phyloP scores from a whole-genome alignment of 2,113 vertebrate species.

The Theropithecus gelada region DNA sequence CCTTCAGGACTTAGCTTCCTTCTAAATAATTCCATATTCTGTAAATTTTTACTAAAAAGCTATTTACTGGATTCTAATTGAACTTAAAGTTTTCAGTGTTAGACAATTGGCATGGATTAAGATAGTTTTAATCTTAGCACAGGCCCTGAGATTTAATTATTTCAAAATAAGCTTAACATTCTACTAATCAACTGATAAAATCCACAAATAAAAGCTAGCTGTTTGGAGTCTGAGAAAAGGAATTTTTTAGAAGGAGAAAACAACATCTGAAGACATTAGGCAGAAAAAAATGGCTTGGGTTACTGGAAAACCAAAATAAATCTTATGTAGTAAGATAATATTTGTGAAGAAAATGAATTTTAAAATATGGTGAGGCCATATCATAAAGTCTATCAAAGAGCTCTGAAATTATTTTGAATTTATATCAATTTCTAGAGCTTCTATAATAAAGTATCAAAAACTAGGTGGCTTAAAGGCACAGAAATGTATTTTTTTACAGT shows the following conservation, averaged over 20 bases:
- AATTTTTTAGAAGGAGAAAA: background rate
- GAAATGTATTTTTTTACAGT: background rate
- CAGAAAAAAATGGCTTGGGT: background rate
- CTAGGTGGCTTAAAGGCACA: background rate
- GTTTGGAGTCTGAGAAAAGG: background rate
- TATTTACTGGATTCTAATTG: background rate
- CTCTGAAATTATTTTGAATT: background rate
- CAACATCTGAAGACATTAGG: background rate
- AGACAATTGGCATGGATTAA: background rate
- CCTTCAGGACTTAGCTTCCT: background rate
- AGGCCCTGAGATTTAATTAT: background rate
- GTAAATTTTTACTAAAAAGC: background rate
- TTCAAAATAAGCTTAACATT: background rate
- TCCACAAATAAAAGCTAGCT: background rate
- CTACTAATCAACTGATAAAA: background rate
- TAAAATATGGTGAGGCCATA: background rate
- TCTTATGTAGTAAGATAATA: background rate
- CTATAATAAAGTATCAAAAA: background rate
- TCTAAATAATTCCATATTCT: background rate
- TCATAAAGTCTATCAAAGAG: background rate
- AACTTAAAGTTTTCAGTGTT: background rate
- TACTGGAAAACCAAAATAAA: background rate
- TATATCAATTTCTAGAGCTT: background rate
- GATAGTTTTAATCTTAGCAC: background rate
- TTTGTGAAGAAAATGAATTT: background rate